phyloP scores from a whole-genome alignment of 1,140 invertebrate genomes.

The Aphelinus certus region DNA sequence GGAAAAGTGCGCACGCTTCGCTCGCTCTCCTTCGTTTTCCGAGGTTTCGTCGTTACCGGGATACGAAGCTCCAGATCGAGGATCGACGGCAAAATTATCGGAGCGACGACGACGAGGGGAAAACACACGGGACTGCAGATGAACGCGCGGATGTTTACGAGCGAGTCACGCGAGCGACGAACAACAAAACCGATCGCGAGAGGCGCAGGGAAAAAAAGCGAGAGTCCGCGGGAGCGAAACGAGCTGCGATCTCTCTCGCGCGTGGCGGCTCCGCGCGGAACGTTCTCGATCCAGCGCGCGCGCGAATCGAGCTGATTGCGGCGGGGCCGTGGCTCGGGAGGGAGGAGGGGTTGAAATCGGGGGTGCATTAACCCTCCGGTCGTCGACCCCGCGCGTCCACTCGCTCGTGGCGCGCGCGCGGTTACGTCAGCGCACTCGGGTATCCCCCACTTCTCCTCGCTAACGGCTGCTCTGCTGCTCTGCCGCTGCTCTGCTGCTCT shows the following conservation, averaged over 20 bases:
- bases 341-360: slow-evolving; percentile 50
- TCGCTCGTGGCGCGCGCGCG: slow-evolving; percentile 13
- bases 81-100: too few relatives aligned
- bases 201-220: slow-evolving; percentile 16
- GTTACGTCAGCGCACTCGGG: slow-evolving; percentile 56
- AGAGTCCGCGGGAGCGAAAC: neutral
- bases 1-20: too few relatives aligned
- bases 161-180: neutral
- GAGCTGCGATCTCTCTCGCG: neutral
- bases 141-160: neutral
- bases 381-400: slow-evolving; percentile 47
- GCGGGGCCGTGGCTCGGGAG: neutral
- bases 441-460: neutral
- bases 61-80: too few relatives aligned
- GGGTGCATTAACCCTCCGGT: slow-evolving; percentile 64
- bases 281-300: neutral
- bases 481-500: neutral
- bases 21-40: too few relatives aligned
- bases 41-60: too few relatives aligned
- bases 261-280: neutral
- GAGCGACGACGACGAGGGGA: too few relatives aligned
- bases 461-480: neutral
- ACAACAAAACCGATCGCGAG: neutral
- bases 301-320: too few relatives aligned
- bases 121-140: too few relatives aligned